Conservation (phyloP, 2,113 vertebrate genomes). For the Baryphthengus martii region DNA sequence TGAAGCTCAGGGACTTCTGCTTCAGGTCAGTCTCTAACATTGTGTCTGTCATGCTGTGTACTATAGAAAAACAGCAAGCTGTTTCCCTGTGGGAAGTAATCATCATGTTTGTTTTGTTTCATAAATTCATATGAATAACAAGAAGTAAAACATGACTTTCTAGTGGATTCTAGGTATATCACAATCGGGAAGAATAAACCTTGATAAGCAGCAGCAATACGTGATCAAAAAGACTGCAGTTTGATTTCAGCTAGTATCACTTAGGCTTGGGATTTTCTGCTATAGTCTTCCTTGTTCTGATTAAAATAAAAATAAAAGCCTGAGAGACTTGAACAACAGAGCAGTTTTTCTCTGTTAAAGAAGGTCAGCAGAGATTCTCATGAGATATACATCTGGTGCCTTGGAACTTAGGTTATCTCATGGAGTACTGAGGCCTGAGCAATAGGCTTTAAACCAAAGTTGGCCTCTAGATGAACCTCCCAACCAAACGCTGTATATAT, state of each 20-base stretch:
- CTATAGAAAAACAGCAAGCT: background rate
- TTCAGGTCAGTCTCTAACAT: background rate
- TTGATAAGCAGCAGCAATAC: background rate
- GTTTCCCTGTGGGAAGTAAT: background rate
- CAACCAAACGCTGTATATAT: too few species aligned
- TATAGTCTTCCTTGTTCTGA: background rate
- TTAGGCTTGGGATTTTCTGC: background rate
- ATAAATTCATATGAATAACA: background rate
- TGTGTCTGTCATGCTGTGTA: background rate
- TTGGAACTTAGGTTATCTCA: background rate
- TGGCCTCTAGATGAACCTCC: too few species aligned
- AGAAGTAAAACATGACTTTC: background rate
- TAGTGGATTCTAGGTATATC: background rate
- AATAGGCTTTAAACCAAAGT: too few species aligned
- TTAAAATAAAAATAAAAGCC: background rate
- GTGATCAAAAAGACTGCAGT: background rate
- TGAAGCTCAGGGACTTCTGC: background rate
- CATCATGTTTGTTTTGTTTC: background rate
- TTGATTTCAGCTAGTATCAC: background rate
- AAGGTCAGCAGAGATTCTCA: background rate
- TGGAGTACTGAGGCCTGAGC: too few species aligned
- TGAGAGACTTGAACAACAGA: background rate
- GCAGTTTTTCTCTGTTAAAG: background rate
- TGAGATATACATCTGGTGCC: background rate
- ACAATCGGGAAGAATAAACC: background rate